Conservation (phyloP, 2,888 invertebrate genomes). For the Enchytraeus crypticus region DNA sequence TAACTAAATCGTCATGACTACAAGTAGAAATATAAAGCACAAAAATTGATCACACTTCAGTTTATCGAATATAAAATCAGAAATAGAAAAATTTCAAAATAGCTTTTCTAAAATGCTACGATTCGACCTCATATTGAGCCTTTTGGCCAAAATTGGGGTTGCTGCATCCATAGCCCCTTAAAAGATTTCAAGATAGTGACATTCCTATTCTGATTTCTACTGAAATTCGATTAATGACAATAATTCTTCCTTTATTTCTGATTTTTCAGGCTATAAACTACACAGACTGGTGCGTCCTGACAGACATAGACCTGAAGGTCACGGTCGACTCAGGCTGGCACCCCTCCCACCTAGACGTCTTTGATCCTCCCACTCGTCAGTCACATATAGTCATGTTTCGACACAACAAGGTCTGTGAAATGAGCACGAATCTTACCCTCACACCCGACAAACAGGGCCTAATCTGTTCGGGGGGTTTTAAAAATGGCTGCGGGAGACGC, state of each 20-base stretch:
- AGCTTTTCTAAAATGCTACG: too few relatives aligned
- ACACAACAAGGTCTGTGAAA: constrained; percentile 20
- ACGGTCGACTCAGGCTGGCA: constrained; percentile 22
- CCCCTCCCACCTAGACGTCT: constrained; percentile 23
- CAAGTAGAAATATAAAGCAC: too few relatives aligned
- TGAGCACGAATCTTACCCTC: constrained; percentile 21
- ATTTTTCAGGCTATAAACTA: constrained; percentile 22
- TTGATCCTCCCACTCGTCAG: constrained; percentile 14
- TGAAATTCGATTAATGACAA: too few relatives aligned
- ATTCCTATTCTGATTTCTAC: too few relatives aligned
- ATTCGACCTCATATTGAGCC: too few relatives aligned
- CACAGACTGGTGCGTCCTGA: constrained; percentile 23
- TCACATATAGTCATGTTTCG: constrained; percentile 16
- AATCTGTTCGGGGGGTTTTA: constrained; percentile 20
- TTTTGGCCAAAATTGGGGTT: too few relatives aligned
- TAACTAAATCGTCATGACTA: too few relatives aligned
- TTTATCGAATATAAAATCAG: too few relatives aligned
- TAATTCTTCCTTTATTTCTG: background rate
- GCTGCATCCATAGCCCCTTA: too few relatives aligned
- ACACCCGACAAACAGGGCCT: constrained; percentile 23
- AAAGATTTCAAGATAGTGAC: too few relatives aligned
- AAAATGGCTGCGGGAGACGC: constrained; percentile 22
- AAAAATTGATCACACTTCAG: too few relatives aligned
- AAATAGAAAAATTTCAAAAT: too few relatives aligned
- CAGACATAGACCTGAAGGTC: constrained; percentile 19